phyloP scores from a whole-genome alignment of 2,888 invertebrate genomes.

The Myathropa florea region DNA sequence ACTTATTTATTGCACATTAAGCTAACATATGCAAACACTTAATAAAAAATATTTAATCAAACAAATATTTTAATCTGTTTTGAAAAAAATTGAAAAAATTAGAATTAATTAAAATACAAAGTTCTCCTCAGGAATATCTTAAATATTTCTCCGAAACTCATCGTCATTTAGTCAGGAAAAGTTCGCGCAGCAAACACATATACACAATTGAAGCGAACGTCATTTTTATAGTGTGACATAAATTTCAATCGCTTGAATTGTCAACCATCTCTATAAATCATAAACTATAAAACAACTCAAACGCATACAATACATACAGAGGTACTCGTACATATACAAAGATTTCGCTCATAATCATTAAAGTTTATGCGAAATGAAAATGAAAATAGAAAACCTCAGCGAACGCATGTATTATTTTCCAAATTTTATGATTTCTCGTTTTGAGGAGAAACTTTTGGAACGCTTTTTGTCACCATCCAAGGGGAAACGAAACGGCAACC shows the following conservation, averaged over 20 bases:
- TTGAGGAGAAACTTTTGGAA: slow-evolving; percentile 11
- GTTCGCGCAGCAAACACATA: background rate
- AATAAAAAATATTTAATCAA: slow-evolving; percentile 34
- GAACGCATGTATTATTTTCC: slow-evolving; percentile 28
- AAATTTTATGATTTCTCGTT: slow-evolving; percentile 25
- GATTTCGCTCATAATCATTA: slow-evolving; percentile 52
- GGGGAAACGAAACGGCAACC: background rate
- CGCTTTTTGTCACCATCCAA: slow-evolving; percentile 30
- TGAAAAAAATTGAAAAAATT: slow-evolving; percentile 3
- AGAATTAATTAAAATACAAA: background rate
- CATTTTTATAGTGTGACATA: slow-evolving; percentile 51
- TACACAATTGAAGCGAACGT: slow-evolving; percentile 23
- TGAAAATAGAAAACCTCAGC: slow-evolving; percentile 33
- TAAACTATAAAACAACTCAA: slow-evolving; percentile 47
- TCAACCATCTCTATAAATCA: slow-evolving; percentile 54
- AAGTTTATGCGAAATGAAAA: slow-evolving; percentile 54
- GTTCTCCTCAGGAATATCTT: background rate
- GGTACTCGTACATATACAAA: background rate
- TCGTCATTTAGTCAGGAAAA: background rate
- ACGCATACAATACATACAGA: background rate
- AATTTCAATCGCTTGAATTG: slow-evolving; percentile 58
- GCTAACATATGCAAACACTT: slow-evolving; percentile 28
- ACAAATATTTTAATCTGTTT: slow-evolving; percentile 27
- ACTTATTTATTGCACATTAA: slow-evolving; percentile 49
- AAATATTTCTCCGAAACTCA: background rate